phyloP scores from a whole-genome alignment of 2,888 invertebrate species.

The Ormyrus pomaceus region DNA sequence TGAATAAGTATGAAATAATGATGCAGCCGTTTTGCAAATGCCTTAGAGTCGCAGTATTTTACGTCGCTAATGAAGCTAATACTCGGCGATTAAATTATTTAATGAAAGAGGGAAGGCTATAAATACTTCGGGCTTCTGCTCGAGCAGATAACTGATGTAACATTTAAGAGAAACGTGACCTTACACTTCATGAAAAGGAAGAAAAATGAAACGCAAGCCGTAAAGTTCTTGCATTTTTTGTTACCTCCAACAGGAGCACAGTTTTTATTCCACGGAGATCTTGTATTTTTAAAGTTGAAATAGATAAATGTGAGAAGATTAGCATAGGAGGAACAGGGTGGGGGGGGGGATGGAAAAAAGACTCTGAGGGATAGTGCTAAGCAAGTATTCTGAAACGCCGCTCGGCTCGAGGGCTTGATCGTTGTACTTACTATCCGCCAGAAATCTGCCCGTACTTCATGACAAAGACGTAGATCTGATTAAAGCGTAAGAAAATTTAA shows the following conservation, averaged over 20 bases:
- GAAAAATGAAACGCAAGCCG: background rate
- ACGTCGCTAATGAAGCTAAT: too few species aligned
- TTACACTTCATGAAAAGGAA: constrained; percentile 1
- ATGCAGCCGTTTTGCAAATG: too few species aligned
- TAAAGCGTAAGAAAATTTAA: constrained; percentile 1
- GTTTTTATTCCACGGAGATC: background rate
- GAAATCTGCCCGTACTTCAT: background rate
- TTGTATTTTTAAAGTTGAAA: background rate
- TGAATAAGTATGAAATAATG: background rate
- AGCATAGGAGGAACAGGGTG: background rate
- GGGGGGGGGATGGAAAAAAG: too few species aligned
- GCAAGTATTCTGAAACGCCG: too few species aligned
- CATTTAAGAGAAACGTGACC: background rate
- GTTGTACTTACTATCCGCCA: background rate
- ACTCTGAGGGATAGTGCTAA: too few species aligned
- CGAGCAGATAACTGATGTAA: too few species aligned
- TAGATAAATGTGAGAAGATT: constrained; percentile 6
- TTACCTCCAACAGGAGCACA: background rate
- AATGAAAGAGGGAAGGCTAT: too few species aligned
- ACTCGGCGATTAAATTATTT: too few species aligned
- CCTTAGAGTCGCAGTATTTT: too few species aligned
- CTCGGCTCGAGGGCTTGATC: too few species aligned
- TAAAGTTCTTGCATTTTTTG: background rate
- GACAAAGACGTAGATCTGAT: constrained; percentile 1
- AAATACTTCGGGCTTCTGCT: too few species aligned